A percentile compares a stretch with the other conserved stretches of the same genome.
phyloP scores from a whole-genome alignment of 2,888 invertebrate species.

The Morinoia aosen region DNA sequence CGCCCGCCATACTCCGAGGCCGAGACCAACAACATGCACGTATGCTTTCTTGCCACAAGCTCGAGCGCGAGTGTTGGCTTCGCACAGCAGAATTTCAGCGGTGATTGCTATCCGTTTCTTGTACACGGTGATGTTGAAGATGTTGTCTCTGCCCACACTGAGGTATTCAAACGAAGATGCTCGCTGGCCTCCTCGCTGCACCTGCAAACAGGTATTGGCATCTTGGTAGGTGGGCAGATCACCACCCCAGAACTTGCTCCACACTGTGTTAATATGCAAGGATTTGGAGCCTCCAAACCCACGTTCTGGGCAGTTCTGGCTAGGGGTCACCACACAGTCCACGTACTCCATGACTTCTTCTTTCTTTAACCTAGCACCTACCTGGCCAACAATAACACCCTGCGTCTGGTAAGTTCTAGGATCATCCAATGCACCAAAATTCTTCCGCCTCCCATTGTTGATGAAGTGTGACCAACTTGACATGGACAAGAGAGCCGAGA shows the following conservation, averaged over 20 bases:
- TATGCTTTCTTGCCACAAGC: conserved; percentile 75
- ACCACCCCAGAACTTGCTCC: conserved; percentile 59
- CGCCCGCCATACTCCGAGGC: conserved; percentile 79
- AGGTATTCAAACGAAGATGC: conserved; percentile 38
- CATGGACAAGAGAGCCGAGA: conserved; percentile 77
- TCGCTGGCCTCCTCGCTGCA: background rate
- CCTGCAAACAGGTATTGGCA: background rate
- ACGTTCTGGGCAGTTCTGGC: conserved; percentile 75
- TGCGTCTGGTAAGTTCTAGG: conserved; percentile 72
- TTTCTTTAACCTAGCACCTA: conserved; percentile 76
- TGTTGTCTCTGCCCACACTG: conserved; percentile 39
- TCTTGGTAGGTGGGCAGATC: conserved; percentile 16
- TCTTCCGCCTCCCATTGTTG: conserved; percentile 76
- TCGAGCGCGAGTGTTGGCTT: conserved; percentile 77
- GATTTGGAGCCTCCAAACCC: conserved; percentile 71
- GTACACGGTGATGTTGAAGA: conserved; percentile 70
- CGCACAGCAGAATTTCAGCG: conserved; percentile 78
- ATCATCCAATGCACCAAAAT: conserved; percentile 73
- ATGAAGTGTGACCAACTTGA: conserved; percentile 77
- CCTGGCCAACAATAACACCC: conserved; percentile 75
- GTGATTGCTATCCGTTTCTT: conserved; percentile 75
- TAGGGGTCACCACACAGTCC: conserved; percentile 75
- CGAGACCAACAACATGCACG: conserved; percentile 79
- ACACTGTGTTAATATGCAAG: conserved; percentile 54
- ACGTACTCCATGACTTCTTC: conserved; percentile 76